phyloP scores from a whole-genome alignment of 53 echinoderm and acorn worm species.

The Temnopleurus reevesii region DNA sequence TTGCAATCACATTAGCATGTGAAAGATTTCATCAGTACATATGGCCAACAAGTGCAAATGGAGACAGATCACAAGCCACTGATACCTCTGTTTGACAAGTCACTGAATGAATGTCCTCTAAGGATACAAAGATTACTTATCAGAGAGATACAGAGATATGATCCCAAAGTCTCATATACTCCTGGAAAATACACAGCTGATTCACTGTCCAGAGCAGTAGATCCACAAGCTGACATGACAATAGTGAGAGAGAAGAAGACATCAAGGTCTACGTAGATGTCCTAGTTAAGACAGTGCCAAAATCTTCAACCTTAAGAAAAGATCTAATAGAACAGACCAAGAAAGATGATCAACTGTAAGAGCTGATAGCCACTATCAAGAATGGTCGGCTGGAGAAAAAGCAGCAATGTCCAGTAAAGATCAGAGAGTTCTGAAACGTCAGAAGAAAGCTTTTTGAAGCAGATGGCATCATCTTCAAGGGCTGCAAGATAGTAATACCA shows the following conservation, averaged over 20 bases:
- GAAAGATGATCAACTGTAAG: not conserved
- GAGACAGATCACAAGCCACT: constrained; percentile 73
- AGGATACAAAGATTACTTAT: constrained; percentile 61
- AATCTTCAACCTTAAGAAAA: not conserved
- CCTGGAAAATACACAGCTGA: constrained; percentile 58
- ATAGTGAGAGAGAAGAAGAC: constrained; percentile 62
- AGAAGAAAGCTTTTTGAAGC: no score
- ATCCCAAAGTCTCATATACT: constrained; percentile 47
- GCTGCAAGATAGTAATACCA: not conserved
- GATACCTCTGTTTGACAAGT: constrained; percentile 9
- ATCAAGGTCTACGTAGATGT: not conserved
- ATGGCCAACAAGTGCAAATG: constrained; percentile 42
- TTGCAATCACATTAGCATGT: constrained; percentile 41
- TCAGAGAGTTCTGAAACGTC: not conserved
- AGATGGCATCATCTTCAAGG: not conserved
- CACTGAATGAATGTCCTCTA: constrained; percentile 60
- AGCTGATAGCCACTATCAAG: no score
- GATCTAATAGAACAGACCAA: not conserved
- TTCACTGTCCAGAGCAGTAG: constrained; percentile 47
- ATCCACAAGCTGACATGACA: no score
- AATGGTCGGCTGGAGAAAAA: not conserved
- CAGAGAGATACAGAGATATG: constrained; percentile 64
- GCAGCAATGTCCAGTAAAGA: not conserved
- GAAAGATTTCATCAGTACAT: constrained; percentile 68
- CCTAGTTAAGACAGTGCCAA: not conserved